Conservation (phyloP, 2,797 vertebrate species). For the Pogoniulus pusillus region DNA sequence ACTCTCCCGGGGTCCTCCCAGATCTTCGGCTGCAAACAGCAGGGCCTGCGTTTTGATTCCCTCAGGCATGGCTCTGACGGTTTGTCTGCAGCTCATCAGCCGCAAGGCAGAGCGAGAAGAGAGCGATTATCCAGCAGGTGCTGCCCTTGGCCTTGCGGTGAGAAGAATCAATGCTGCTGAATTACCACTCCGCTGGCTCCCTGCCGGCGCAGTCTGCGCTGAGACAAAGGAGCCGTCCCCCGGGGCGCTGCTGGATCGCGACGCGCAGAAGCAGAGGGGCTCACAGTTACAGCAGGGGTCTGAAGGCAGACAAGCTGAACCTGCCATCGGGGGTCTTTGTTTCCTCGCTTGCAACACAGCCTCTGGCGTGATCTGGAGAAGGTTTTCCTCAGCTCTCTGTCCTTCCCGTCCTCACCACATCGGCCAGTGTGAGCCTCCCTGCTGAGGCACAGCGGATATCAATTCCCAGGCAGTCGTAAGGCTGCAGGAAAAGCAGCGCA, state of each 20-base stretch:
- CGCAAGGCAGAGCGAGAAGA: not conserved
- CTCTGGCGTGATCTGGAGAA: not conserved
- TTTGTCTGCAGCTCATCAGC: not conserved
- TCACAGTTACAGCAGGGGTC: not conserved
- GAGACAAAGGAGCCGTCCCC: not conserved
- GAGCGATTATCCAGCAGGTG: not conserved
- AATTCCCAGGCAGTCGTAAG: not conserved
- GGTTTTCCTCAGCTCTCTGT: not conserved
- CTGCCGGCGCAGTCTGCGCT: not conserved
- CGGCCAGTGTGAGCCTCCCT: not conserved
- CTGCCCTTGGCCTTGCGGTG: not conserved
- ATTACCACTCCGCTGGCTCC: not conserved
- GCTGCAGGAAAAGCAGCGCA: not conserved
- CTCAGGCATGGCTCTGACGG: not conserved
- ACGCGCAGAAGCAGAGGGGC: not conserved
- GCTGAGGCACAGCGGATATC: not conserved
- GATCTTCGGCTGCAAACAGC: not conserved
- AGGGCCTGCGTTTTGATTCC: not conserved
- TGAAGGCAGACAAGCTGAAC: not conserved
- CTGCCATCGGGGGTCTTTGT: not conserved
- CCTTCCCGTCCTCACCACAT: not conserved
- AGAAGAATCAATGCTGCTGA: not conserved
- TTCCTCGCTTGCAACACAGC: not conserved
- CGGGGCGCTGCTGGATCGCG: rapidly evolving
- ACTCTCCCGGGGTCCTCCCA: no score